Evolutionary conservation across 2,888 invertebrate genomes (phyloP).

Genomic region (Apodemia zela): DNA sequence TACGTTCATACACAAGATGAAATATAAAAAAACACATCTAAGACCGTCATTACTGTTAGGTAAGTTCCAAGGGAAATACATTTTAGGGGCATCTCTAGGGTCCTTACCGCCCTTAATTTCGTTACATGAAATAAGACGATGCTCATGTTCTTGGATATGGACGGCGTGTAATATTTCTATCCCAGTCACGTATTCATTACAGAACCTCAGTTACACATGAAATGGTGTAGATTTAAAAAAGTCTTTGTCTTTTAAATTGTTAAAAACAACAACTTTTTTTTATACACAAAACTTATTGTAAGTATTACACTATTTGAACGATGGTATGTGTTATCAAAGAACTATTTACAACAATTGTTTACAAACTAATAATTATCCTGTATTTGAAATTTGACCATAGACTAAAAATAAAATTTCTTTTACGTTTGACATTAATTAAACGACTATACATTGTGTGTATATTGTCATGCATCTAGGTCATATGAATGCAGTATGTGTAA

Average conservation of each 20-base stretch:
- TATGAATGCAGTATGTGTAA: too few relatives aligned
- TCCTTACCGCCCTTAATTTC: slow-evolving; percentile 7
- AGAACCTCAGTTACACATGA: neutral
- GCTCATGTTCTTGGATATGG: neutral
- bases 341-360: too few relatives aligned
- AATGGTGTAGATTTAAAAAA: neutral
- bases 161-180: slow-evolving; percentile 1
- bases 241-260: neutral
- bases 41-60: slow-evolving; percentile 2
- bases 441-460: too few relatives aligned
- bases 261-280: neutral
- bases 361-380: too few relatives aligned
- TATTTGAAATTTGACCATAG: too few relatives aligned
- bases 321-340: too few relatives aligned
- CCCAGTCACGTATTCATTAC: neutral
- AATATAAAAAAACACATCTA: neutral
- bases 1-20: neutral
- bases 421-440: too few relatives aligned
- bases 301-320: too few relatives aligned
- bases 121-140: slow-evolving; percentile 7
- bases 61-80: slow-evolving; percentile 3
- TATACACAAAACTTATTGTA: too few relatives aligned
- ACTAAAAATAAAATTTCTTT: too few relatives aligned
- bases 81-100: slow-evolving; percentile 10
- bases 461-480: too few relatives aligned